phyloP scores from a whole-genome alignment of 2,113 vertebrate genomes.

The Myotis lucifugus region DNA sequence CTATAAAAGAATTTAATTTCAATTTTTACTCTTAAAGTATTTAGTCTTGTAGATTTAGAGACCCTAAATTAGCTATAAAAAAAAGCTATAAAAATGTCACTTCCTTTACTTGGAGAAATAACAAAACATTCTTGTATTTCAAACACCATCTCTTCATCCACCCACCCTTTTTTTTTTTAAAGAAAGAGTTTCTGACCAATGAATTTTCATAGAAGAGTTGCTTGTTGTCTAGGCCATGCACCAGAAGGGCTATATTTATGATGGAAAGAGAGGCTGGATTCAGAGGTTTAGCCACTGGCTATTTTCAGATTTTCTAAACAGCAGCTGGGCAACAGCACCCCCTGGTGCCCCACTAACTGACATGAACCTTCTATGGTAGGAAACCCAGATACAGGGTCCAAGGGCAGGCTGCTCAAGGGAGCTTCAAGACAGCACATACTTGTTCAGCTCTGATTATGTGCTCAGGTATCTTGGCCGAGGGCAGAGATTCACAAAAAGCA shows the following conservation, averaged over 20 bases:
- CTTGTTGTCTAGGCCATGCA: not conserved
- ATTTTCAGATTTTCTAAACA: not conserved
- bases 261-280: not conserved
- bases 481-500: not conserved
- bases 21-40: not conserved
- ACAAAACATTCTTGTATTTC: slow-evolving; percentile 28
- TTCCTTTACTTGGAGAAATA: slow-evolving; percentile 19
- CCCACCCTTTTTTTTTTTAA: not conserved
- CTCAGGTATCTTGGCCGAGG: not conserved
- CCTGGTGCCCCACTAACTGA: slow-evolving; percentile 6
- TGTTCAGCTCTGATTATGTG: not conserved
- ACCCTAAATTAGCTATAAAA: not conserved
- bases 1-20: not conserved
- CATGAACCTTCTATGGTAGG: not conserved
- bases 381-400: accelerated
- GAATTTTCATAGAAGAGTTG: not conserved
- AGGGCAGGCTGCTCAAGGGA: too few relatives aligned
- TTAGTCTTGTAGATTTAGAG: not conserved
- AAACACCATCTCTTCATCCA: not conserved
- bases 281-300: not conserved
- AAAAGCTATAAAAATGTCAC: not conserved
- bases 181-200: not conserved
- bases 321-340: slow-evolving; percentile 56
- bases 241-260: not conserved
- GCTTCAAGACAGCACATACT: not conserved